Conservation (phyloP, 2,888 invertebrate species). For the Dioctria rufipes region DNA sequence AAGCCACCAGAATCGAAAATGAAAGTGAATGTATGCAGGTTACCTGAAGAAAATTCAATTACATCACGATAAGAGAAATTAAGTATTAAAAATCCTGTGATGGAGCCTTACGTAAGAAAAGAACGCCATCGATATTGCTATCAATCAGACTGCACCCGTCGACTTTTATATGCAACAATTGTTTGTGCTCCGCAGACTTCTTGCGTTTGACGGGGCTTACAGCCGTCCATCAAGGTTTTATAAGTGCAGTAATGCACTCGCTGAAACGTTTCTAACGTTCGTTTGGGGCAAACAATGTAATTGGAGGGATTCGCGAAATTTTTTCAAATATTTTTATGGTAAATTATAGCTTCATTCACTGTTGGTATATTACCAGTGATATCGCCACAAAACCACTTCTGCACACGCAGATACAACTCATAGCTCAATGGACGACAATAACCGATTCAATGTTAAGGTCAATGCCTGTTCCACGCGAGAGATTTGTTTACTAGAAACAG, state of each 20-base stretch:
- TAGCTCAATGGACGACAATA: constrained; percentile 20
- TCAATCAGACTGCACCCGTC: neutral
- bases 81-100: neutral
- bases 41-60: constrained; percentile 17
- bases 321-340: neutral
- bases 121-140: constrained; percentile 26
- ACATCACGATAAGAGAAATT: constrained; percentile 18
- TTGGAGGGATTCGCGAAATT: constrained; percentile 41
- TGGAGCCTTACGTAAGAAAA: constrained; percentile 32
- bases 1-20: constrained; percentile 33
- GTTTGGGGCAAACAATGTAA: constrained; percentile 24
- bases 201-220: constrained; percentile 33
- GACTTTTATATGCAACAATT: neutral
- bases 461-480: constrained; percentile 46
- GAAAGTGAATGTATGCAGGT: constrained; percentile 37
- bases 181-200: constrained; percentile 27
- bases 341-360: constrained; percentile 1
- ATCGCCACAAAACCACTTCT: constrained; percentile 39
- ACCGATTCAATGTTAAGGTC: constrained; percentile 51
- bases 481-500: constrained; percentile 29
- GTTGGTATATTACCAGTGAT: constrained; percentile 23
- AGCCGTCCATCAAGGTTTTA: constrained; percentile 28
- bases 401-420: constrained; percentile 17
- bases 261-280: neutral
- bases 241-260: constrained; percentile 42